These are phyloP conservation scores for Petrosia ficiformis DNA, from an alignment of 37 sponge, comb jelly and placozoan species.

Conservation along the genomic window DNA sequence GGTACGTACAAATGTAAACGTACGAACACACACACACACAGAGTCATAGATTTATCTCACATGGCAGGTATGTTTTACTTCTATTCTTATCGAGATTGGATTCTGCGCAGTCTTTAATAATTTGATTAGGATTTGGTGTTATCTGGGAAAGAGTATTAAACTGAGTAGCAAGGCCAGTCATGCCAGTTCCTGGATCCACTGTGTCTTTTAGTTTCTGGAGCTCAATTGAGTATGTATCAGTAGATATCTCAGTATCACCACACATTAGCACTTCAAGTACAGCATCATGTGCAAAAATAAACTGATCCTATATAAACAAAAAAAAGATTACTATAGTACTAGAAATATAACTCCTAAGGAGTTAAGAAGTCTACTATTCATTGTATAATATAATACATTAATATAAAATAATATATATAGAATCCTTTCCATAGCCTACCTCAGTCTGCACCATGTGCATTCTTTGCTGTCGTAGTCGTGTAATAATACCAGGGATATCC, in stretches of 20 bases:
- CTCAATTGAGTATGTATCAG: neutral
- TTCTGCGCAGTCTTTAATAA: neutral
- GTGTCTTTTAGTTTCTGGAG: neutral
- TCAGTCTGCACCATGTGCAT: conserved; percentile 6
- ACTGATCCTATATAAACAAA: conserved; percentile 14
- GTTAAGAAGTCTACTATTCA: no score
- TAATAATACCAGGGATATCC: conserved; percentile 13
- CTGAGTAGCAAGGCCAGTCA: neutral
- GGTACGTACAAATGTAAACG: no score
- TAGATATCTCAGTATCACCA: conserved; percentile 5
- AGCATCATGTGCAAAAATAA: conserved; percentile 10
- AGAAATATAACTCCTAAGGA: no score
- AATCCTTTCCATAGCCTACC: neutral
- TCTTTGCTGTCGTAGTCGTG: conserved; percentile 7
- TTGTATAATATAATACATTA: no score
- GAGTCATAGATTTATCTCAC: no score
- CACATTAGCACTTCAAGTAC: neutral
- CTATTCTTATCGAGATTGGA: conserved; percentile 35
- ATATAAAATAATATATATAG: neutral
- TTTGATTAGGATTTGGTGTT: conserved; percentile 27
- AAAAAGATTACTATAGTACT: no score
- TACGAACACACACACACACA: no score
- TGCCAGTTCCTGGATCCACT: neutral
- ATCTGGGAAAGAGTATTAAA: conserved; percentile 38
- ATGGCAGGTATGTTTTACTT: conserved; percentile 9